Evolutionary conservation across 2,113 vertebrate species (phyloP).

Genomic region (Corythaixoides concolor): DNA sequence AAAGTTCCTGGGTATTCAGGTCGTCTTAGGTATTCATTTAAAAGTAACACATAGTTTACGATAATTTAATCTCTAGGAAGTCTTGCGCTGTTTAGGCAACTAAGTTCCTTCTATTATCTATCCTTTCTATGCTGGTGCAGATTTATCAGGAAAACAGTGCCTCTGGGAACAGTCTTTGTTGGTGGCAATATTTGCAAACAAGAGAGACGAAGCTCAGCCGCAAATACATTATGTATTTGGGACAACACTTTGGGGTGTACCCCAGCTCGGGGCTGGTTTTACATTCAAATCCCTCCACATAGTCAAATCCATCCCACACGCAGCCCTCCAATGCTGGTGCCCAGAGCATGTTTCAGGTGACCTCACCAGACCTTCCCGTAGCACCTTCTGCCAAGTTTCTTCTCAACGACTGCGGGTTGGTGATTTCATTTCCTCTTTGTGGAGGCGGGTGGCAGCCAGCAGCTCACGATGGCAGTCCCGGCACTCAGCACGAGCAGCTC

Average conservation of each 20-base stretch:
- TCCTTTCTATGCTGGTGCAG: neutral
- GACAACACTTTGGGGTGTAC: neutral
- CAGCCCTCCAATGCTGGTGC: neutral
- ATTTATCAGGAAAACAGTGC: neutral
- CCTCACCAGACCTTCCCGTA: neutral
- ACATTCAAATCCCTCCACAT: too few relatives aligned
- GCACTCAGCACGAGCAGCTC: neutral
- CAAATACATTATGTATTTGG: neutral
- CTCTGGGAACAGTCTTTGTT: neutral
- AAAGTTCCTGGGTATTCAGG: conserved; percentile 27
- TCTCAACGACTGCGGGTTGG: neutral
- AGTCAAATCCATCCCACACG: neutral
- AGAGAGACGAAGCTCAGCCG: neutral
- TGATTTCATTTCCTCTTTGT: neutral
- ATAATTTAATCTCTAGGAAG: neutral
- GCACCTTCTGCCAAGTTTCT: neutral
- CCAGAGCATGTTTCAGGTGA: neutral
- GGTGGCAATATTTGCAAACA: neutral
- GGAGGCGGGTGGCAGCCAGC: neutral
- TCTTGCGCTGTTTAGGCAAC: neutral
- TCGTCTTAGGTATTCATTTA: neutral
- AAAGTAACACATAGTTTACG: neutral
- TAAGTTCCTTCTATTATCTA: neutral
- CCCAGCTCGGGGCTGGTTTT: neutral
- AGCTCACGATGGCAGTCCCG: fast-evolving